phyloP scores from a whole-genome alignment of 1,140 invertebrate species.

The Arctopsyche grandis region DNA sequence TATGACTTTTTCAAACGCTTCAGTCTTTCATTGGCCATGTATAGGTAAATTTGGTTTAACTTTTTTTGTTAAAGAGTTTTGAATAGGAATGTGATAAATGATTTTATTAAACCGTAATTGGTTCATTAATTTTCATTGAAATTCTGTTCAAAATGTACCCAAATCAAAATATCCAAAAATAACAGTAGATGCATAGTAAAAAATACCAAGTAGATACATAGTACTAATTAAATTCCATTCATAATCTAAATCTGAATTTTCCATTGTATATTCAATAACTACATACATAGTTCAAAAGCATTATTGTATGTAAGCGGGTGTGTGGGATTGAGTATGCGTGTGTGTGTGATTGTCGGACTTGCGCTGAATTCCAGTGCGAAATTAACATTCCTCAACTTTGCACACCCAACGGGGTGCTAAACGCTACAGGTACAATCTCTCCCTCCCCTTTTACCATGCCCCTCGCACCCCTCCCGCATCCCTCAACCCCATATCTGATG shows the following conservation, averaged over 20 bases:
- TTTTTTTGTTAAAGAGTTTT: too few species aligned
- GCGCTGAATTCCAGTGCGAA: conserved; percentile 10
- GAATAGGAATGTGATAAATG: too few species aligned
- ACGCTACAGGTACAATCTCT: conserved; percentile 26
- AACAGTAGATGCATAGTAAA: too few species aligned
- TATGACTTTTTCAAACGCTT: too few species aligned
- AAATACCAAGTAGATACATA: too few species aligned
- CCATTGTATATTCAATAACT: background rate
- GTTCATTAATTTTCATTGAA: background rate
- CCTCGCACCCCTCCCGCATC: background rate
- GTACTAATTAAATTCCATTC: too few species aligned
- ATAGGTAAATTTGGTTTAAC: too few species aligned
- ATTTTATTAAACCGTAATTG: too few species aligned
- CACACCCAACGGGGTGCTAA: background rate
- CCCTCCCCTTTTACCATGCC: background rate
- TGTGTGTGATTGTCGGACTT: background rate
- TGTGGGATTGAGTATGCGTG: background rate
- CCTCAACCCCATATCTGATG: background rate
- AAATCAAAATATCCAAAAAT: too few species aligned
- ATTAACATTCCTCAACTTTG: conserved; percentile 39
- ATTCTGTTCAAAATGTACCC: background rate
- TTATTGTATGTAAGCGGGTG: background rate
- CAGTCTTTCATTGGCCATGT: too few species aligned
- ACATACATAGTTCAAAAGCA: background rate
- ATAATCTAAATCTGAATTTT: too few species aligned